Evolutionary conservation across 1,140 invertebrate genomes (phyloP).

Genomic region (Brachionus calyciflorus): DNA sequence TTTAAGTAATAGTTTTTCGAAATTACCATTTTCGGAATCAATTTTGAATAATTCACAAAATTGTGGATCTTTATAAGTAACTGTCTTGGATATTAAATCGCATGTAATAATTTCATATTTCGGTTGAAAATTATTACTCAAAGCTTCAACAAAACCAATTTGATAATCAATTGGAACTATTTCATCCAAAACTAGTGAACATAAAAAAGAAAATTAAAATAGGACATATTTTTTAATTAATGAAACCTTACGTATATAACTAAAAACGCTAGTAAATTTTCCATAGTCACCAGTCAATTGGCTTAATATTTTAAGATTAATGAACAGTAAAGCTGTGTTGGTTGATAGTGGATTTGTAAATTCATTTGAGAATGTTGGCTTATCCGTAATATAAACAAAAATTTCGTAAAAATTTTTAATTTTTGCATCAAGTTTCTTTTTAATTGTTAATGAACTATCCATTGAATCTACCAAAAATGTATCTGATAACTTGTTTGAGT

Average conservation of each 20-base stretch:
- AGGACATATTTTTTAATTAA: background rate
- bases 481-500: background rate
- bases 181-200: background rate
- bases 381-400: conserved; percentile 4
- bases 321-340: conserved; percentile 5
- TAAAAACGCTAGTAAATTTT: background rate
- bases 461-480: background rate
- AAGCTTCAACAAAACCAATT: background rate
- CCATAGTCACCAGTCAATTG: background rate
- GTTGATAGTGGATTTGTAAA: background rate
- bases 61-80: background rate
- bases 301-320: background rate
- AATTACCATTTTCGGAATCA: background rate
- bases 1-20: background rate
- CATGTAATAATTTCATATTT: conserved; percentile 1
- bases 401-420: background rate
- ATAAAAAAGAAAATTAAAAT: background rate
- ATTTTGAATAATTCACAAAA: conserved; percentile 30
- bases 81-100: background rate
- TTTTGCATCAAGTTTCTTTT: background rate
- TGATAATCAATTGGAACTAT: background rate
- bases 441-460: background rate
- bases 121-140: background rate
- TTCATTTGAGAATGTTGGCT: background rate
- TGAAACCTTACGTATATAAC: background rate